Evolutionary conservation across 2,888 invertebrate genomes (phyloP), one percentile per base, ranked within the genome.

Genomic region (Apomyelois bistriatella): DNA sequence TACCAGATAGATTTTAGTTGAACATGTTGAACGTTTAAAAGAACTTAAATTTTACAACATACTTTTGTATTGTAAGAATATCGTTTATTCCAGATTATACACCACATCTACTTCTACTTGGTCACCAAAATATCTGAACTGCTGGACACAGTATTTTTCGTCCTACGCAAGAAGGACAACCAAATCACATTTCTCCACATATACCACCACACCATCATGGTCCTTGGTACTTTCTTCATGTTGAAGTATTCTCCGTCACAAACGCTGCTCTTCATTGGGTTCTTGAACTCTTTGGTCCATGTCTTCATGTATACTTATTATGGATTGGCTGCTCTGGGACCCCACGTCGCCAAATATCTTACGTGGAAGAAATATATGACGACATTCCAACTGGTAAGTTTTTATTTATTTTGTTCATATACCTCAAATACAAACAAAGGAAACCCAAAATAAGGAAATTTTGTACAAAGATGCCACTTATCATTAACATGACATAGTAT

Each of bases 291-390:
- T 0, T 93, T 96, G 66, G 94, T 98, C 12, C 98, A 98, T 76
- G 92, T 97, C 10, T 85, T 97, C 35, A 98, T 98, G 98, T 98
- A 98, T 76, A 90, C 93, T 0, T 98, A 98, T 76, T 98, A 98
- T 76, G 91, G 96, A 64, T 79, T 98, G 49, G 92, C 98, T 0
- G 96, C 96, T 0, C 89, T 97, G 53, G 98, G 98, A 2, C 97
- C 97, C 0, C 84, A 93, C 60, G 94, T 95, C 72, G 95, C 95
- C 74, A 96, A 96, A 73, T 97, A 95, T 72, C 85, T 98, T 41
- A 98, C 97, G 97, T 98, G 98, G 98, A 98, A 98, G 79, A 96
- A 94, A 69, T 95, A 98, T 79, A 92, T 98, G 68, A 98, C 98
- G 0, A 91, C 92, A 53, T 86, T 98, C 68, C 98, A 98, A 86